phyloP scores from a whole-genome alignment of 2,888 invertebrate genomes.

The Leptarthrus brevirostris region DNA sequence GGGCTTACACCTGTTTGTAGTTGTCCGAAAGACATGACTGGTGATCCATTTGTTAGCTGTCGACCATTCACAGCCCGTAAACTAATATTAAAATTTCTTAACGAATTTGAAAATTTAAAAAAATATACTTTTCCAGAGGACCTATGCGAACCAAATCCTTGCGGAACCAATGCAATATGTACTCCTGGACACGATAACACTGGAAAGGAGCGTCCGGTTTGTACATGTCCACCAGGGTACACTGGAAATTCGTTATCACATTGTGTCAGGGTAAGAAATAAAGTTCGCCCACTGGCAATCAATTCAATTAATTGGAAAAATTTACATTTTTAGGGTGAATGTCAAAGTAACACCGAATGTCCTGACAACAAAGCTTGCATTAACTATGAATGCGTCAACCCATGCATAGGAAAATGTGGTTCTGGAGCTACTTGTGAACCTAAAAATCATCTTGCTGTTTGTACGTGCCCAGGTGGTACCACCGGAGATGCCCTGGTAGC shows the following conservation, averaged over 20 bases:
- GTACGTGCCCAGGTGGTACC: slow-evolving; percentile 79
- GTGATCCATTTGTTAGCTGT: slow-evolving; percentile 85
- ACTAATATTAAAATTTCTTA: slow-evolving; percentile 2
- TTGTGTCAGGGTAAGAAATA: slow-evolving; percentile 72
- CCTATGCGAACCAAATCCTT: slow-evolving; percentile 88
- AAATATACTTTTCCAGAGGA: slow-evolving; percentile 71
- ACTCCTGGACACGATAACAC: slow-evolving; percentile 85
- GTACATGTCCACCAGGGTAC: slow-evolving; percentile 83
- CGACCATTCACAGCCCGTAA: slow-evolving; percentile 82
- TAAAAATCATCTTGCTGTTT: slow-evolving; percentile 82
- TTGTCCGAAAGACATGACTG: slow-evolving; percentile 88
- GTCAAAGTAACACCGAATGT: slow-evolving; percentile 81
- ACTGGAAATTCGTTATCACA: slow-evolving; percentile 80
- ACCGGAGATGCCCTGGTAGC: slow-evolving; percentile 72
- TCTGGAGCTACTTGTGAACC: slow-evolving; percentile 80
- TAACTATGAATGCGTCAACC: slow-evolving; percentile 79
- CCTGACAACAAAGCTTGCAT: slow-evolving; percentile 80
- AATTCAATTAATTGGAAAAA: not conserved
- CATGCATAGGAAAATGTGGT: slow-evolving; percentile 83
- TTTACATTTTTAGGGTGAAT: slow-evolving; percentile 75
- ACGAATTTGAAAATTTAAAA: too few relatives aligned
- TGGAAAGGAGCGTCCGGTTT: slow-evolving; percentile 85
- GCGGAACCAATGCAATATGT: slow-evolving; percentile 75
- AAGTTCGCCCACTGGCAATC: not conserved
- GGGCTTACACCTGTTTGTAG: slow-evolving; percentile 86